Evolutionary conservation across 2,113 vertebrate genomes (phyloP), one percentile per base, ranked within the genome.

Genomic region (Bungarus multicinctus): DNA sequence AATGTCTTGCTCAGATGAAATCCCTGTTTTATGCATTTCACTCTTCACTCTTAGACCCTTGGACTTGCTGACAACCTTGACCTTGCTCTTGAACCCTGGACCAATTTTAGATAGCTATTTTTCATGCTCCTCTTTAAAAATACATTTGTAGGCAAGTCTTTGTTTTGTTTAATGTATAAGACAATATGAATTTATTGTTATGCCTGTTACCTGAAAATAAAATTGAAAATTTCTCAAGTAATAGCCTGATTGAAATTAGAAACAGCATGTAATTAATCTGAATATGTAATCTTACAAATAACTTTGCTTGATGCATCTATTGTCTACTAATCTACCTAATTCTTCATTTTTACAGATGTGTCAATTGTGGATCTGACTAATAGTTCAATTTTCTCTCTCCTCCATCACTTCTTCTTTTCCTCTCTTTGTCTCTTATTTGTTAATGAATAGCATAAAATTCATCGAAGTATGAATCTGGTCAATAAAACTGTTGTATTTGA

Each of bases 401-500:
- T 81, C n/a, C 6, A 18, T 81, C n/a, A 81, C 4, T 74, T n/a
- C 16, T 74, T n/a, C 14, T 39, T 81, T 58, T 23, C 43, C 4
- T 50, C 20, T 57, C 43, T 47, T 45, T 86, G 22, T 85, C 47
- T 91, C 34, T 12, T 87, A 9, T 52, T 87, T 52, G 2, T 85
- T 60, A 87, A 30, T 55, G 30, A 86, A 91, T 64, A 87, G 2
- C 14, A 74, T 8, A 81, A 81, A 2, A 39, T 87, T 57, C 9
- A 64, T 23, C 43, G 2, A 64, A 74, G 53, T 88, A 92, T 88
- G 91, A 87, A 92, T 34, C 43, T 53, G 43, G 8, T 22, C 43
- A 95, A 95, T 85, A 92, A 91, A 45, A 93, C 89, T 30, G 7
- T 88, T 43, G 92, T 96, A 30, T 88, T 81, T 22, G 92, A 96